These are phyloP conservation scores for Caenorhabditis sinica DNA, from an alignment of 2,888 invertebrate genomes.

Conservation along the genomic window DNA sequence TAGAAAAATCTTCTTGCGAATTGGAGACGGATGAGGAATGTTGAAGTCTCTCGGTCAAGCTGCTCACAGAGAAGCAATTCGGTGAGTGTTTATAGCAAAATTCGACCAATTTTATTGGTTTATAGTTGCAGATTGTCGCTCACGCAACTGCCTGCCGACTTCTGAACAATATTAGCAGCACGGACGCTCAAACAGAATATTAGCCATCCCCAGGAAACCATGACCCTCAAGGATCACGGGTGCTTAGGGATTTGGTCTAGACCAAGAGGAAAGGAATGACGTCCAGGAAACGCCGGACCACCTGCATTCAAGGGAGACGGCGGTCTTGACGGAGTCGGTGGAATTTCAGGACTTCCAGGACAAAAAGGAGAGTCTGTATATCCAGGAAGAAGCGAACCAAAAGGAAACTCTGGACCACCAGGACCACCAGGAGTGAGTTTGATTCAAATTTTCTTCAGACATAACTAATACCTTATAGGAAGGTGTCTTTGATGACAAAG, in stretches of 20 bases:
- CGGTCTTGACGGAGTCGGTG: constrained; percentile 83
- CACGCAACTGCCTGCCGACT: too few species aligned
- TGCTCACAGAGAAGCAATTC: too few species aligned
- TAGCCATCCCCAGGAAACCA: constrained; percentile 83
- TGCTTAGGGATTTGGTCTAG: constrained; percentile 86
- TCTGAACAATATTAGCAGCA: too few species aligned
- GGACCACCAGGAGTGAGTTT: constrained; percentile 84
- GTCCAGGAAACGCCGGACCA: constrained; percentile 82
- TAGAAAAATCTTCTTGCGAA: too few species aligned
- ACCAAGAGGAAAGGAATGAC: constrained; percentile 84
- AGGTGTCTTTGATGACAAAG: constrained; percentile 81
- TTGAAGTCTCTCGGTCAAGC: too few species aligned
- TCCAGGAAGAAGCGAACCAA: constrained; percentile 80
- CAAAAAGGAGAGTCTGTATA: constrained; percentile 84
- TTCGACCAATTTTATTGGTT: too few species aligned
- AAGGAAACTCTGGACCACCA: constrained; percentile 81
- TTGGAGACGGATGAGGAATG: too few species aligned
- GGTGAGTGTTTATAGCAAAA: too few species aligned
- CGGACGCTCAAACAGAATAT: too few species aligned
- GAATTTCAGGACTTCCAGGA: constrained; percentile 85
- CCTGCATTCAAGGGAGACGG: constrained; percentile 84
- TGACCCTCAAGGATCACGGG: constrained; percentile 85
- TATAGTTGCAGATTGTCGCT: too few species aligned
- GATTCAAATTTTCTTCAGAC: not conserved
- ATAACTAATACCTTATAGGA: constrained; percentile 66